Conservation (phyloP, 2,888 invertebrate species). For the Rosalia funebris region DNA sequence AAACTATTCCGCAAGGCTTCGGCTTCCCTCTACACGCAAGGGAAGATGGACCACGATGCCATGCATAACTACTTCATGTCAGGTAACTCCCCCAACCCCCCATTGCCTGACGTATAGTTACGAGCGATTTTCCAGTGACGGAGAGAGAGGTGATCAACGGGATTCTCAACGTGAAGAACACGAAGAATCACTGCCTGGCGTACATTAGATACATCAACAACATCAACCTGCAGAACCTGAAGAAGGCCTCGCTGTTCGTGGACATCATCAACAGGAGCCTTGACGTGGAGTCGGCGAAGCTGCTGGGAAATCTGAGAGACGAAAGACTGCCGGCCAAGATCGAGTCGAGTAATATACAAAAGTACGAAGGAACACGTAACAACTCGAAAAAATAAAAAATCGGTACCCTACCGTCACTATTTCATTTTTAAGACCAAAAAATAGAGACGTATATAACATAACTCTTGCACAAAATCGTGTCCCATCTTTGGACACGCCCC, state of each 20-base stretch:
- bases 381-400: too few relatives aligned
- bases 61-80: constrained; percentile 99
- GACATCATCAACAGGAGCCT: constrained; percentile 93
- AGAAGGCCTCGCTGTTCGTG: constrained; percentile 93
- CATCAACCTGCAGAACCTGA: constrained; percentile 93
- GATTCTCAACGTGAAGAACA: constrained; percentile 90
- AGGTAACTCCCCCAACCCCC: constrained; percentile 68
- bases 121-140: constrained; percentile 76
- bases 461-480: too few relatives aligned
- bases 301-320: constrained; percentile 89
- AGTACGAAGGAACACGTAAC: too few relatives aligned
- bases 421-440: too few relatives aligned
- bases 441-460: too few relatives aligned
- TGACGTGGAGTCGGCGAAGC: constrained; percentile 91
- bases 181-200: constrained; percentile 94
- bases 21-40: constrained; percentile 82
- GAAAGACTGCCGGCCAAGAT: constrained; percentile 89
- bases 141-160: constrained; percentile 98
- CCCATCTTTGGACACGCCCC: too few relatives aligned
- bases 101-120: too few relatives aligned
- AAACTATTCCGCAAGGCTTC: constrained; percentile 93
- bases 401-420: too few relatives aligned
- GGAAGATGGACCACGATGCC: constrained; percentile 88
- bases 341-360: constrained; percentile 87
- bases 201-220: constrained; percentile 97